Percentiles rank a stretch among this genome's conserved stretches.
phyloP scores from a whole-genome alignment of 2,888 invertebrate genomes.

The Parasteatoda lunata region DNA sequence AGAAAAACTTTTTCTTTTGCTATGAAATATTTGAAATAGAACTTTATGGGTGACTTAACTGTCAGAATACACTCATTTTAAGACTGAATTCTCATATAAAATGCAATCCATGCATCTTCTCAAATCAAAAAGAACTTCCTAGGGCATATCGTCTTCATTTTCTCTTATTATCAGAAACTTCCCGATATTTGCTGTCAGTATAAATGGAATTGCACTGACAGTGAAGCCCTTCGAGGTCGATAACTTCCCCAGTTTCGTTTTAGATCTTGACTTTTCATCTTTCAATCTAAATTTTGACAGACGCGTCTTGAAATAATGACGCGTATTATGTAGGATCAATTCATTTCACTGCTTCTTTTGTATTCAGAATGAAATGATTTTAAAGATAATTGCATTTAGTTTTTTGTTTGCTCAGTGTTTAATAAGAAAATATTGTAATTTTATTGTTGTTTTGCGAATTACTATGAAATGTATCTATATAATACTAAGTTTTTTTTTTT shows the following conservation, averaged over 20 bases:
- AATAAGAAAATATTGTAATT: too few relatives aligned
- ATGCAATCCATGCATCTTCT: slow-evolving; percentile 42
- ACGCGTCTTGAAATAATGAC: slow-evolving; percentile 32
- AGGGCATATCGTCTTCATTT: slow-evolving; percentile 32
- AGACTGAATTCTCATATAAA: slow-evolving; percentile 31
- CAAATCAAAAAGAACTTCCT: slow-evolving; percentile 37
- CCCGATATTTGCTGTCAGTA: slow-evolving; percentile 61
- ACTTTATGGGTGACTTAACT: slow-evolving; percentile 8
- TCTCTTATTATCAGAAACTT: slow-evolving; percentile 35
- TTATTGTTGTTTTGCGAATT: too few relatives aligned
- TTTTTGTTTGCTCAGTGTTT: too few relatives aligned
- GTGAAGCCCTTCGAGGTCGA: slow-evolving; percentile 13
- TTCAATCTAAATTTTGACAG: slow-evolving; percentile 1
- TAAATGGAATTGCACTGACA: slow-evolving; percentile 53
- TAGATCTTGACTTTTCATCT: slow-evolving; percentile 12
- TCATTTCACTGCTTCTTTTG: too few relatives aligned
- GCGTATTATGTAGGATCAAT: background rate
- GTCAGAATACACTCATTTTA: slow-evolving; percentile 37
- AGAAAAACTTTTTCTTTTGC: too few relatives aligned
- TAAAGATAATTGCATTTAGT: too few relatives aligned
- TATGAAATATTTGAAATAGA: too few relatives aligned
- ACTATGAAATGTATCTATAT: too few relatives aligned
- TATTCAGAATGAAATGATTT: too few relatives aligned
- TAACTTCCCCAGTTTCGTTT: slow-evolving; percentile 5
- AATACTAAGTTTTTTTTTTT: too few relatives aligned